phyloP scores from a whole-genome alignment of 2,797 vertebrate species.

The Amniataba percoides region DNA sequence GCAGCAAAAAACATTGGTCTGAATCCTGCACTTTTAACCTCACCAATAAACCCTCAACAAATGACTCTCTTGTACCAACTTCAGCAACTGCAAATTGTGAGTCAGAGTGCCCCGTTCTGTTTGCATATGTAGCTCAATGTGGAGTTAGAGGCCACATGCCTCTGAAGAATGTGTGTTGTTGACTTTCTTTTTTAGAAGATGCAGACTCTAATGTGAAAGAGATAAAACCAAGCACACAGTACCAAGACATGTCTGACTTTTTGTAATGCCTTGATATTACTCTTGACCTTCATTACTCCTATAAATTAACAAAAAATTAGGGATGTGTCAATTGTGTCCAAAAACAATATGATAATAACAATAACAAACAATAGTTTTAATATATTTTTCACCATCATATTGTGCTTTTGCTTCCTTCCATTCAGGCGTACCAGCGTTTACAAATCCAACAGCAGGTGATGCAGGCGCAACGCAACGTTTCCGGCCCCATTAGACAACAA shows the following conservation, averaged over 20 bases:
- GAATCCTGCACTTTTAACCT: slow-evolving; percentile 99
- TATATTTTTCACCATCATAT: background rate
- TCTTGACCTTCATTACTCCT: background rate
- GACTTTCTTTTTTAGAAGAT: background rate
- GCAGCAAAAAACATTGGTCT: slow-evolving; percentile 99
- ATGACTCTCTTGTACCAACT: slow-evolving; percentile 99
- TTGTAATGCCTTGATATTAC: background rate
- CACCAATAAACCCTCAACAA: slow-evolving; percentile 99
- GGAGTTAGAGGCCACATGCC: background rate
- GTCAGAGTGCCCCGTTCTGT: slow-evolving; percentile 54
- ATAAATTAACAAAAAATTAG: background rate
- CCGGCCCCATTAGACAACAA: slow-evolving; percentile 99
- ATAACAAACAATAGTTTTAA: no score
- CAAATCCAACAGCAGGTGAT: slow-evolving; percentile 99
- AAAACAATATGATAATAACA: background rate
- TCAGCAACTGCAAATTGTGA: slow-evolving; percentile 99
- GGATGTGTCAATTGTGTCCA: background rate
- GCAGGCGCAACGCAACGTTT: slow-evolving; percentile 99
- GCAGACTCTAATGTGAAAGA: background rate
- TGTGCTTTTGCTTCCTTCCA: slow-evolving; percentile 6
- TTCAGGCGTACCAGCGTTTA: slow-evolving; percentile 99
- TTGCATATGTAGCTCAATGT: background rate
- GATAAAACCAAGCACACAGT: background rate
- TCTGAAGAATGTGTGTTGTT: slow-evolving; percentile 1
- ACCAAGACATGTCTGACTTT: background rate